Base-by-base conservation (phyloP, 1,140 invertebrate species). In the Drosophila bifasciata region DNA sequence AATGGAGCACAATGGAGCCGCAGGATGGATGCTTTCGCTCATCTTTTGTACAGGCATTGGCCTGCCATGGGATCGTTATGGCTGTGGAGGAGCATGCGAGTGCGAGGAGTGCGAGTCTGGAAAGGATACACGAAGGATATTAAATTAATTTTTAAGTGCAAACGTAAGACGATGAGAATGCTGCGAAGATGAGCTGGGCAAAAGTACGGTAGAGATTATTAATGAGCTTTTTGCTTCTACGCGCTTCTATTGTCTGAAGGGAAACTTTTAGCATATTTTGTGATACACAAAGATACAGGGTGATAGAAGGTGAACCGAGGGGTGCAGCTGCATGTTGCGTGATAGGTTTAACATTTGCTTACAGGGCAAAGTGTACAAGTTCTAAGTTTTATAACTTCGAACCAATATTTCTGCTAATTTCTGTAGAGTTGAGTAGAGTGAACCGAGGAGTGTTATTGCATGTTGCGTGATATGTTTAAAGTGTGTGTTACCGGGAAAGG, bases 91-190 rank as follows among this genome's bases (percentile, higher is more conserved):
- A 68, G 63, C 78, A 88, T 88, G 83, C 78, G 79, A 72, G 81
- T 67, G 23, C 17, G 32, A 23, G 53, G 43, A 13, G 32, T 11
- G 3, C n/a, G n/a, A n/a, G 51, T 70, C 55, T 73, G 72, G 53
- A 80, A 85, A 77, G 81, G 79, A 88, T 88, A 88, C 59, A 70
- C 79, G 64, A 79, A 36, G 84, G 73, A 88, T 88, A 88, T 88
- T 88, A 88, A 88, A 88, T 88, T 88, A 88, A 88, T 88, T 88
- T 88, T 88, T 89, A 88, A 88, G 83, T 83, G 78, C 75, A 71
- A 78, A 59, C 79, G 51, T 51, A 83, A 78, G 74, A 76, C 72
- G 74, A 40, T 56, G n/a, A 19, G 50, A 60, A 46, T 48, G 71
- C 53, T 55, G 21, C 9, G 8, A 68, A 68, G 64, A 55, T 68